Evolutionary conservation across 2,797 vertebrate genomes (phyloP).

Genomic region (Scarus forsteni): DNA sequence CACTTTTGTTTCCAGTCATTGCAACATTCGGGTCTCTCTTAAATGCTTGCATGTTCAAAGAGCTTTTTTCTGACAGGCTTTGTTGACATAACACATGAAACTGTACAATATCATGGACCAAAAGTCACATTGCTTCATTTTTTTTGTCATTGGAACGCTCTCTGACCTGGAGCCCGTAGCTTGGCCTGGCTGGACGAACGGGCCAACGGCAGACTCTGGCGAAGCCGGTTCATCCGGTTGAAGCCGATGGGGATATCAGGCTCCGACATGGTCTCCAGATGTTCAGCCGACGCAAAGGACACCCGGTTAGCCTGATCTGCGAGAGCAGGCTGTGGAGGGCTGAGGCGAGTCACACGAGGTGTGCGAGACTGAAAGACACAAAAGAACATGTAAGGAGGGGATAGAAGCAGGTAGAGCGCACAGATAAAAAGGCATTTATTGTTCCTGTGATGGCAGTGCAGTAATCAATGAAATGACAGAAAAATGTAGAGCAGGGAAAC

Average conservation of each 20-base stretch:
- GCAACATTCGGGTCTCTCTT: too few species aligned
- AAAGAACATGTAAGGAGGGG: not conserved
- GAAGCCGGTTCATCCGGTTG: slow-evolving; percentile 96
- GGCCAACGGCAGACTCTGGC: slow-evolving; percentile 96
- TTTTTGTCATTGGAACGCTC: too few species aligned
- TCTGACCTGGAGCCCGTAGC: slow-evolving; percentile 93
- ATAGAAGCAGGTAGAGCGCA: not conserved
- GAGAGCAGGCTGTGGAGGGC: slow-evolving; percentile 90
- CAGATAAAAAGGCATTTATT: not conserved
- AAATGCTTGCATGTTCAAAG: too few species aligned
- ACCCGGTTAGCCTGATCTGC: slow-evolving; percentile 92
- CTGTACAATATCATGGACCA: not conserved
- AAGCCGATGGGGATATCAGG: slow-evolving; percentile 93
- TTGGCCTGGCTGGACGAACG: slow-evolving; percentile 96
- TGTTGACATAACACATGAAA: not conserved
- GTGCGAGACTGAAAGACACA: slow-evolving; percentile 75
- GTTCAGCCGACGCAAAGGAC: slow-evolving; percentile 94
- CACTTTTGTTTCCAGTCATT: too few species aligned
- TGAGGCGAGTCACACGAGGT: slow-evolving; percentile 83
- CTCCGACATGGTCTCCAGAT: slow-evolving; percentile 96
- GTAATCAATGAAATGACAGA: slow-evolving; percentile 12
- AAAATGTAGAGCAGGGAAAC: slow-evolving; percentile 7
- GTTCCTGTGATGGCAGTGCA: slow-evolving; percentile 2
- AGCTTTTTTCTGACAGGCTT: too few species aligned
- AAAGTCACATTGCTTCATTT: too few species aligned